A percentile compares a stretch with the other conserved stretches of the same genome.
These are phyloP conservation scores for Machimus atricapillus DNA, from an alignment of 2,888 invertebrate species.

Conservation along the genomic window DNA sequence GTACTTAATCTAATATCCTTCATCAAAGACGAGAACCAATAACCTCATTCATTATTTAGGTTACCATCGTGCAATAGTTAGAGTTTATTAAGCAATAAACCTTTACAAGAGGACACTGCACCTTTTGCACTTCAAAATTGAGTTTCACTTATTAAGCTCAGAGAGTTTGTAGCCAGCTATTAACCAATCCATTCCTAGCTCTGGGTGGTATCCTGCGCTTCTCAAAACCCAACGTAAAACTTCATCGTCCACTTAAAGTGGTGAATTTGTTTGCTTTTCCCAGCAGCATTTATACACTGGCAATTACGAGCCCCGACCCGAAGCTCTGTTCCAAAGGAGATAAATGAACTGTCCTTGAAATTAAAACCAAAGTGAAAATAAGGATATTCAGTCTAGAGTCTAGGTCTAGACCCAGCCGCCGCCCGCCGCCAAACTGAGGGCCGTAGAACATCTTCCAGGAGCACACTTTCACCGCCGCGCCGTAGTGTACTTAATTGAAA, in stretches of 20 bases:
- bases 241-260: background rate
- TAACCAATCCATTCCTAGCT: background rate
- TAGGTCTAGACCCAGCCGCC: conserved; percentile 5
- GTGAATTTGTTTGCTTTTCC: background rate
- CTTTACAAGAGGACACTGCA: background rate
- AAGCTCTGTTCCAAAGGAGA: background rate
- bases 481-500: conserved; percentile 27
- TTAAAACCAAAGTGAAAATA: conserved; percentile 27
- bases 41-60: background rate
- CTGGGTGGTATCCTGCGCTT: background rate
- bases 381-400: background rate
- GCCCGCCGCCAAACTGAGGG: background rate
- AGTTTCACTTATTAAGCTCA: background rate
- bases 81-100: background rate
- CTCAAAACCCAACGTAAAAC: background rate
- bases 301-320: background rate
- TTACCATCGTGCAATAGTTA: background rate
- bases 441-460: background rate
- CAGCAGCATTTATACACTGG: background rate
- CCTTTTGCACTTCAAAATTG: background rate
- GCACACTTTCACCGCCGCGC: background rate
- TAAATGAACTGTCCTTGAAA: conserved; percentile 36
- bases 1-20: background rate
- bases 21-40: too few relatives aligned
- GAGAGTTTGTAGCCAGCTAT: background rate